Conservation (phyloP, 64 coral and sea anemone genomes). For the Pocillopora damicornis region DNA sequence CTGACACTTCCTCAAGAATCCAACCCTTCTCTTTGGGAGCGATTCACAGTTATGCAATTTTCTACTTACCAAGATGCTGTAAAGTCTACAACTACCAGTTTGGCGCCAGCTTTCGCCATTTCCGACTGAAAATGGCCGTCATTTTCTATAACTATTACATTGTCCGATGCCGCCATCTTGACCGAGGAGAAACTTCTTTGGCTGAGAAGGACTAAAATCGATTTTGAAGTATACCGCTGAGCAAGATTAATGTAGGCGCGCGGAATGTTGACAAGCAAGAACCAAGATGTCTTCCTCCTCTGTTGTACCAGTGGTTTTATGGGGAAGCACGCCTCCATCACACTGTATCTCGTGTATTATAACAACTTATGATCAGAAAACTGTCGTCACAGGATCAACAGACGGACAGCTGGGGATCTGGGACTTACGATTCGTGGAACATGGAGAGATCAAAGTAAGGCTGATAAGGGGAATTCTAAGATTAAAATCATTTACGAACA, state of each 20-base stretch:
- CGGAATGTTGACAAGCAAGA: conserved; percentile 20
- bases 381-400: conserved; percentile 83
- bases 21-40: neutral
- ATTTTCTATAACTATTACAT: conserved; percentile 51
- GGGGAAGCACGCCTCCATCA: conserved; percentile 89
- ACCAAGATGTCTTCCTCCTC: conserved; percentile 89
- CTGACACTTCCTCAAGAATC: neutral
- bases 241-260: neutral
- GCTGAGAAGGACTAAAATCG: neutral
- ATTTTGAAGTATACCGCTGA: conserved; percentile 27
- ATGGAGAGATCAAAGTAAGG: conserved; percentile 81
- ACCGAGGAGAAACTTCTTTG: neutral
- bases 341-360: conserved; percentile 91
- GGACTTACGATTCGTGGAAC: conserved; percentile 75
- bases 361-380: conserved; percentile 94
- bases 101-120: conserved; percentile 71
- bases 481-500: neutral
- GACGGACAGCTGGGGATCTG: conserved; percentile 92
- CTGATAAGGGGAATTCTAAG: neutral
- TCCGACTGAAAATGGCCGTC: conserved; percentile 74
- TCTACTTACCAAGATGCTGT: conserved; percentile 73
- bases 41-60: neutral
- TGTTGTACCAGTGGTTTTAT: conserved; percentile 85
- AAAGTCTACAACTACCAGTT: conserved; percentile 86
- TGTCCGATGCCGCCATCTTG: conserved; percentile 64